Evolutionary conservation across 1,140 invertebrate species (phyloP), one percentile per base, ranked within the genome.

Genomic region (Microplitis demolitor): DNA sequence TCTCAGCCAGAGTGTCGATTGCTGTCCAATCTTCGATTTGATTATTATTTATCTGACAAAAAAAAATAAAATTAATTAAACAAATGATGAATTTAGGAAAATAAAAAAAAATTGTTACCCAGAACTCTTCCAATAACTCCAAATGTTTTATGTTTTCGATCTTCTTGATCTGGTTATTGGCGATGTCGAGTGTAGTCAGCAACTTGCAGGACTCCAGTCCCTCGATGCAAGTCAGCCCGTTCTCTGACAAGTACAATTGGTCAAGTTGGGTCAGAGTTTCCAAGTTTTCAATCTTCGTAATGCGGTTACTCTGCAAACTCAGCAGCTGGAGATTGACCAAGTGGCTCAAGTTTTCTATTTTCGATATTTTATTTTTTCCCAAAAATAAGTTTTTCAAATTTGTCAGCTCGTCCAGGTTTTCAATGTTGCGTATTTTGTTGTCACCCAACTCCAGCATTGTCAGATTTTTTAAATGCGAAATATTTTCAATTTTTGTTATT

Each of bases 281-380:
- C 35, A 98, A 81, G 82, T 97, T 96, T 86, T 98, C 96, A 72
- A 99, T 94, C 80, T 93, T 93, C 0, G 90, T 90, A 63, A 99
- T 88, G 13, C 97, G 91, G 88, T 99, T 99, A 76, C 92, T 93
- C 88, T 98, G 97, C 31, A 99, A 80, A 83, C 97, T 98, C 3
- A 99, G 85, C 71, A 96, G 90, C 74, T 91, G 91, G 34, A 99
- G 88, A 71, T 93, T 92, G 4, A 87, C 87, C 16, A 99, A 85
- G n/a, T 88, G 88, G 56, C 93, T 92, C 11, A 99, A 83, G 82
- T 97, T 96, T 82, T 97, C 89, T 56, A 99, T 93, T 87, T 94
- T 94, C 0, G 89, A 88, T 68, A 99, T 97, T 90, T 99, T 99
- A 85, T 99, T 99, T 85, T 99, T 99, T 0, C 98, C 97, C 61